A percentile compares a stretch with the other conserved stretches of the same genome.
These are phyloP conservation scores for Calcarius lapponicus DNA, from an alignment of 2,797 vertebrate genomes.

Conservation along the genomic window DNA sequence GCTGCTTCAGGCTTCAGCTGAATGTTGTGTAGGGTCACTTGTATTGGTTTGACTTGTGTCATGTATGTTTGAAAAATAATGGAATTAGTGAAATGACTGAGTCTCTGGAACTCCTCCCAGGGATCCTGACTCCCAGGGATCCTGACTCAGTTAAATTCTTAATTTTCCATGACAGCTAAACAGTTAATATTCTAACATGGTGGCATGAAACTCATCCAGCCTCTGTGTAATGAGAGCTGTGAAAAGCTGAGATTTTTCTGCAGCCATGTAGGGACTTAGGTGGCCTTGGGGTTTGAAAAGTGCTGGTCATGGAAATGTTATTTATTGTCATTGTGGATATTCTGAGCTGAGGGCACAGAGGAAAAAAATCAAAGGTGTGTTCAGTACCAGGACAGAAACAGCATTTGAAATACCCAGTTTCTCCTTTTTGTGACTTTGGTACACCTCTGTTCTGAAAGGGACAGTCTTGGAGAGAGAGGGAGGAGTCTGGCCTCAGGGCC, in stretches of 20 bases:
- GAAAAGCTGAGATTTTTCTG: neutral
- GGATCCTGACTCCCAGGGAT: neutral
- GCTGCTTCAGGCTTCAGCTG: neutral
- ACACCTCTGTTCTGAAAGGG: neutral
- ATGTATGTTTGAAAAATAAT: neutral
- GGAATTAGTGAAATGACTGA: neutral
- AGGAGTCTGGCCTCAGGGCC: neutral
- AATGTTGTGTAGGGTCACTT: neutral
- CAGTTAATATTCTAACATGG: neutral
- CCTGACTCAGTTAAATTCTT: neutral
- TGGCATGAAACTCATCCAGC: neutral
- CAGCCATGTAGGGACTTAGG: neutral
- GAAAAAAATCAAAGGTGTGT: neutral
- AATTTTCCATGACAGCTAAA: neutral
- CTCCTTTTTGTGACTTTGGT: neutral
- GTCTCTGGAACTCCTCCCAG: neutral
- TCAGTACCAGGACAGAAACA: neutral
- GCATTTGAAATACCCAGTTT: neutral
- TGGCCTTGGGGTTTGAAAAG: neutral
- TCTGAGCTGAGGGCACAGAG: neutral
- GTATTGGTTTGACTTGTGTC: neutral
- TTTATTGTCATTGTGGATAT: neutral
- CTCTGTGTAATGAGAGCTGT: neutral
- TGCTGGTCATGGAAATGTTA: neutral
- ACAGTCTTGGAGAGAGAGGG: neutral